A percentile compares a stretch with the other conserved stretches of the same genome.
These are phyloP conservation scores for Eilema depressum DNA, from an alignment of 2,888 invertebrate species.

Conservation along the genomic window DNA sequence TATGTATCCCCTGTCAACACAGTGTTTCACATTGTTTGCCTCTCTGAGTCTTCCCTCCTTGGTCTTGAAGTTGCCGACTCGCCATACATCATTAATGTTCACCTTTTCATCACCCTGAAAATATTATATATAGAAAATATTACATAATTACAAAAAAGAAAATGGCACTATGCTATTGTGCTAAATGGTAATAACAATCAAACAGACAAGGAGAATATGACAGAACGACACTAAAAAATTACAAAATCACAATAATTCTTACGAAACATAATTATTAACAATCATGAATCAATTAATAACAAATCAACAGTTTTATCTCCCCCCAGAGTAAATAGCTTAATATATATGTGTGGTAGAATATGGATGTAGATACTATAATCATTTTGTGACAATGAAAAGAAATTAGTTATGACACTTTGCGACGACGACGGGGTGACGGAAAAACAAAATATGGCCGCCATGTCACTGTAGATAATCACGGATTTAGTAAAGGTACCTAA, in stretches of 20 bases:
- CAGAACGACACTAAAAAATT: too few relatives aligned
- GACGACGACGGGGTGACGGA: too few relatives aligned
- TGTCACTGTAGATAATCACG: background rate
- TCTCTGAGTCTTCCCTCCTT: slow-evolving; percentile 87
- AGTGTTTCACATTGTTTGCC: slow-evolving; percentile 89
- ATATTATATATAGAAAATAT: background rate
- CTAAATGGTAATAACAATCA: too few relatives aligned
- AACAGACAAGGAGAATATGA: too few relatives aligned
- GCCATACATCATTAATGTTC: slow-evolving; percentile 89
- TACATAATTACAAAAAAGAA: too few relatives aligned
- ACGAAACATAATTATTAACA: too few relatives aligned
- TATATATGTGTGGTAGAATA: background rate
- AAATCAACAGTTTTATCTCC: background rate
- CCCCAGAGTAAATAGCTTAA: background rate
- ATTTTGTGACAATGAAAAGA: background rate
- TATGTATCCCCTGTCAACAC: slow-evolving; percentile 88
- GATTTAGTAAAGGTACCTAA: background rate
- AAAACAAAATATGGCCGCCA: background rate
- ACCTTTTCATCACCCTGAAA: slow-evolving; percentile 83
- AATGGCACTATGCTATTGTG: too few relatives aligned
- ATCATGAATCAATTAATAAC: background rate
- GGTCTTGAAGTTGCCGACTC: slow-evolving; percentile 87
- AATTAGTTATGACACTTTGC: background rate
- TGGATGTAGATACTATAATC: too few relatives aligned
- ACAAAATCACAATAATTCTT: too few relatives aligned